Base-by-base conservation (phyloP, 2,113 vertebrate species). In the Phaethornis superciliosus region DNA sequence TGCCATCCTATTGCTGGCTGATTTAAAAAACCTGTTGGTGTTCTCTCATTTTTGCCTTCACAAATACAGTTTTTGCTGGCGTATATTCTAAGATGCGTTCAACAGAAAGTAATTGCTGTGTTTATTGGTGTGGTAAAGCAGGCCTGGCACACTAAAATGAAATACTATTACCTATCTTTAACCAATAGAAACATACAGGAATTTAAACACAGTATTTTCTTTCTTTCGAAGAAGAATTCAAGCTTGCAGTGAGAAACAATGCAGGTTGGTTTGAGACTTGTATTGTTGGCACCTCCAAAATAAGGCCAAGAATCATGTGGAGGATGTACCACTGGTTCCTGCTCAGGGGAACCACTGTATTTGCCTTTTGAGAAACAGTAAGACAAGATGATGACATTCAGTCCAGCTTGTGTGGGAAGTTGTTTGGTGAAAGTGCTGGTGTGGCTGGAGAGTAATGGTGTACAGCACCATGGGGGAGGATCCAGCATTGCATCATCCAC, bases 61-160 rank as follows among this genome's bases (percentile, higher is more conserved):
- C 21, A 51, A 65, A 28, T 12, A 11, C 0, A 1, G 32, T 71
- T 82, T 40, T n/a, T 8, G 12, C 47, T 65, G 0, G 1, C 19
- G 2, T 27, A 12, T 6, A 1, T 37, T 77, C 69, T 46, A 28
- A 84, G 85, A 40, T 32, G 2, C 7, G 3, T 14, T 76, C 77
- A 67, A 24, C 24, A 37, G 55, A 49, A 80, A 70, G 54, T 17
- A 20, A 55, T 65, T 40, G 11, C 37, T 49, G n/a, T n/a, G 44
- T 83, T 92, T 42, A 26, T 74, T 60, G 37, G 51, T 0, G 0
- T 22, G 37, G 46, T 59, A 33, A 86, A 83, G 27, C 26, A 70
- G 55, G 30, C 37, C 24, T 47, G 54, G 33, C 16, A 33, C 0
- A 0, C 37, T 42, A 19, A 17, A 58, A 44, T 32, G 58, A 58